Base-by-base conservation (phyloP, 2,888 invertebrate genomes). In the Aleiodes testaceus region DNA sequence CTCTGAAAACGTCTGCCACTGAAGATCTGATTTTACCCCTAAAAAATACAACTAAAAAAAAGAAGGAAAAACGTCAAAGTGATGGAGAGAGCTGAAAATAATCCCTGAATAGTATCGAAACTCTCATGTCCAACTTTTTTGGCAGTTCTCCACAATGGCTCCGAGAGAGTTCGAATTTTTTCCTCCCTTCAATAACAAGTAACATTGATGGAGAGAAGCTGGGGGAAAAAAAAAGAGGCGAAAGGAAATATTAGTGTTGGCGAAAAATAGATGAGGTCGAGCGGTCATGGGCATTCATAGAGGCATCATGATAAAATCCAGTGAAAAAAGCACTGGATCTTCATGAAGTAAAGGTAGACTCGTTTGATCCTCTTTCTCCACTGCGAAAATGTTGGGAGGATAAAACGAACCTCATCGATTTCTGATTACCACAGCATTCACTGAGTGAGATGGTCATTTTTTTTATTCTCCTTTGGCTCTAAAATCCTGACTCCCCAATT, bases 401-500 rank as follows among this genome's bases (percentile, higher is more conserved):
- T 59, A 59, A 42, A 59, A 59, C 66, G 72, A 69, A 72, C 75
- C 75, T 77, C 75, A 80, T 79, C 77, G 79, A 80, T 80, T 79
- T 80, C 78, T 79, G 78, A 78, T 79, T 78, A 76, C 72, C 74
- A 59, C 36, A 59, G 14, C 36, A 36, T 14, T n/a, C 53, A 26
- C 11, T 26, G 42, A 36, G 59, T 36, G 59, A 36, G 36, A 36
- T 9, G 3, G 42, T 18, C 12, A 59, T 16, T 59, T 5, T 36
- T 11, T 59, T 59, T 59, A 16, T 59, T 7, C 42, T 16, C 59
- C 36, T 59, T 59, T 59, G 59, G 42, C 16, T 42, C 26, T 42
- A 42, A 18, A 16, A 42, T 11, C 11, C 18, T 16, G 14, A 49
- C 16, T 49, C 16, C 11, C 49, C 59, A 36, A 14, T 42, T 59